These are phyloP conservation scores for Xiphophorus couchianus DNA, from an alignment of 2,113 vertebrate species.

Conservation along the genomic window DNA sequence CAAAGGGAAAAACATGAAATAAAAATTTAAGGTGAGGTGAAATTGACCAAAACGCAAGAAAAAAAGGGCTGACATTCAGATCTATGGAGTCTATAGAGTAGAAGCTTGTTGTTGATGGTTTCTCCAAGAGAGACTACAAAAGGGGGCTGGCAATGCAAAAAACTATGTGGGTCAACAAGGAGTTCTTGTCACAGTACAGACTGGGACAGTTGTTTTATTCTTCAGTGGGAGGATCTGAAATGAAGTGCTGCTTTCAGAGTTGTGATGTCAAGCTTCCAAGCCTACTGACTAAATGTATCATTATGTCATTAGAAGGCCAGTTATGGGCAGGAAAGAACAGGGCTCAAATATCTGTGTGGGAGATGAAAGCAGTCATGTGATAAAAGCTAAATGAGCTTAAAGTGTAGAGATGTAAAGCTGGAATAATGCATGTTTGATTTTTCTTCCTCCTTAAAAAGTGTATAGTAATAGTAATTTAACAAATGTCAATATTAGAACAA, in stretches of 20 bases:
- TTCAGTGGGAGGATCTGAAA: slow-evolving; percentile 38
- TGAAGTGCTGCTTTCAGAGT: slow-evolving; percentile 51
- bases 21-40: slow-evolving; percentile 21
- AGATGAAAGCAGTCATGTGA: slow-evolving; percentile 22
- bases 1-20: slow-evolving; percentile 49
- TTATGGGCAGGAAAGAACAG: slow-evolving; percentile 1
- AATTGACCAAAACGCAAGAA: slow-evolving; percentile 24
- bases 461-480: background rate
- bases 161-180: slow-evolving; percentile 29
- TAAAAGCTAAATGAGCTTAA: background rate
- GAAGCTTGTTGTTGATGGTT: slow-evolving; percentile 4
- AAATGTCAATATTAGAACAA: background rate
- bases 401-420: background rate
- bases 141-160: slow-evolving; percentile 27
- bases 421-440: background rate
- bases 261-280: slow-evolving; percentile 20
- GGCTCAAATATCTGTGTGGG: slow-evolving; percentile 28
- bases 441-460: background rate
- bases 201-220: slow-evolving; percentile 51
- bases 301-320: slow-evolving; percentile 50
- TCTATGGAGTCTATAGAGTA: slow-evolving; percentile 11
- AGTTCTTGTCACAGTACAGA: slow-evolving; percentile 31
- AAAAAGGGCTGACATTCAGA: slow-evolving; percentile 1
- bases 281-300: slow-evolving; percentile 52
- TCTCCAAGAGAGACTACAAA: slow-evolving; percentile 45